Evolutionary conservation across 2,888 invertebrate genomes (phyloP).

Genomic region (Amphipoea lucens): DNA sequence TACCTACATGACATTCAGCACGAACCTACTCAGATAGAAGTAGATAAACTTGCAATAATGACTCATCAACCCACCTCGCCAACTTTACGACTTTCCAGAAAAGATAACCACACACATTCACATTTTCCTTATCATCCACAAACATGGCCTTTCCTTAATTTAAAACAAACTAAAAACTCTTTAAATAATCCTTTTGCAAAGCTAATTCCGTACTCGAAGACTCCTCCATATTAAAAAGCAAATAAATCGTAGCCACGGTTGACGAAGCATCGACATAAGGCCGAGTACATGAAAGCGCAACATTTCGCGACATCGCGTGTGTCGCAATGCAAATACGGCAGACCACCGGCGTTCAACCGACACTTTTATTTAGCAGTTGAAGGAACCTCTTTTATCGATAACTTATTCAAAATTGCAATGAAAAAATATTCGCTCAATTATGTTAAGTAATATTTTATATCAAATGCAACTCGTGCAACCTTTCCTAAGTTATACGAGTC

Average conservation of each 20-base stretch:
- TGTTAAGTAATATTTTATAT: slow-evolving; percentile 48
- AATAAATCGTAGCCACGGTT: slow-evolving; percentile 62
- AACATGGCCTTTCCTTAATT: slow-evolving; percentile 39
- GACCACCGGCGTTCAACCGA: slow-evolving; percentile 71
- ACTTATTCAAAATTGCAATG: slow-evolving; percentile 50
- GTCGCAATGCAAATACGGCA: slow-evolving; percentile 70
- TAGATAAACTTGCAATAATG: slow-evolving; percentile 27
- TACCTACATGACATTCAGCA: slow-evolving; percentile 16
- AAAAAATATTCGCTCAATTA: slow-evolving; percentile 43
- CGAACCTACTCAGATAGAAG: not conserved
- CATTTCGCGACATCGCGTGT: slow-evolving; percentile 69
- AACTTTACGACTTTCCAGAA: slow-evolving; percentile 53
- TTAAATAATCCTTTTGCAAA: slow-evolving; percentile 48
- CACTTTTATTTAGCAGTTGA: slow-evolving; percentile 59
- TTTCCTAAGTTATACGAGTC: slow-evolving; percentile 28
- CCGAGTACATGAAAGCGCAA: slow-evolving; percentile 55
- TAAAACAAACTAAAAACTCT: slow-evolving; percentile 53
- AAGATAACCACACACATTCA: slow-evolving; percentile 34
- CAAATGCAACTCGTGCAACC: slow-evolving; percentile 35
- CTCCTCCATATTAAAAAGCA: slow-evolving; percentile 58
- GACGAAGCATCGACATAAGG: slow-evolving; percentile 64
- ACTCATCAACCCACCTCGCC: slow-evolving; percentile 26
- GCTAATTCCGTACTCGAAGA: slow-evolving; percentile 52
- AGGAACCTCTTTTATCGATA: slow-evolving; percentile 48
- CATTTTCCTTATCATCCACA: slow-evolving; percentile 37